Percentiles rank a stretch among this genome's conserved stretches.
Conservation (phyloP, 2,888 invertebrate species). For the Rotaria macrura region DNA sequence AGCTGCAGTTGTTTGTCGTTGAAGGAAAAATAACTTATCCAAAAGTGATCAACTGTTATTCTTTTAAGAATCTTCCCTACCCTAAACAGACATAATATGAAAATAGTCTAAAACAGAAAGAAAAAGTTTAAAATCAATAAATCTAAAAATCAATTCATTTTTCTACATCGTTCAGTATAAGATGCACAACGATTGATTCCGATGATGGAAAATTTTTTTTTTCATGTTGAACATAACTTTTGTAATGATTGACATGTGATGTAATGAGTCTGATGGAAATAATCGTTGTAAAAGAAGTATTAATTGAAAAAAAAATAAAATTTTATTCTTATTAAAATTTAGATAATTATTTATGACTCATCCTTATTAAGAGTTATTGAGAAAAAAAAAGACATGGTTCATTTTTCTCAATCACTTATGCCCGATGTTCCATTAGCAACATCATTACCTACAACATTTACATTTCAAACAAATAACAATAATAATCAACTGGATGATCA, state of each 20-base stretch:
- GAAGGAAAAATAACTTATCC: background rate
- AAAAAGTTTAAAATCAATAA: background rate
- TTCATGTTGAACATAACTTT: background rate
- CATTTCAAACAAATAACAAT: background rate
- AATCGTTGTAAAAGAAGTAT: background rate
- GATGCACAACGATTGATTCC: background rate
- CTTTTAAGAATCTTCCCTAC: background rate
- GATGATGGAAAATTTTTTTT: background rate
- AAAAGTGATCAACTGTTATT: background rate
- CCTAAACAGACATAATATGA: background rate
- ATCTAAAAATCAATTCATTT: background rate
- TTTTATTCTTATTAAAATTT: background rate
- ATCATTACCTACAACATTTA: conserved; percentile 12
- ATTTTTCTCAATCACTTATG: conserved; percentile 2
- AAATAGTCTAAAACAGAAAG: background rate
- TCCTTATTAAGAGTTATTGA: background rate
- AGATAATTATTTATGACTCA: background rate
- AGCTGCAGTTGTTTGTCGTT: background rate
- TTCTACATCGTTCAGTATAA: background rate
- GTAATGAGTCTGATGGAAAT: conserved; percentile 19
- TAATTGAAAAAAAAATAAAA: too few species aligned
- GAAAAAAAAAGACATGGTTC: background rate
- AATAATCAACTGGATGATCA: background rate
- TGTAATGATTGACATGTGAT: background rate
- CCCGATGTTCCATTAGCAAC: background rate